These are phyloP conservation scores for Ceratotherium simum DNA, from an alignment of 2,113 vertebrate genomes.

Conservation along the genomic window DNA sequence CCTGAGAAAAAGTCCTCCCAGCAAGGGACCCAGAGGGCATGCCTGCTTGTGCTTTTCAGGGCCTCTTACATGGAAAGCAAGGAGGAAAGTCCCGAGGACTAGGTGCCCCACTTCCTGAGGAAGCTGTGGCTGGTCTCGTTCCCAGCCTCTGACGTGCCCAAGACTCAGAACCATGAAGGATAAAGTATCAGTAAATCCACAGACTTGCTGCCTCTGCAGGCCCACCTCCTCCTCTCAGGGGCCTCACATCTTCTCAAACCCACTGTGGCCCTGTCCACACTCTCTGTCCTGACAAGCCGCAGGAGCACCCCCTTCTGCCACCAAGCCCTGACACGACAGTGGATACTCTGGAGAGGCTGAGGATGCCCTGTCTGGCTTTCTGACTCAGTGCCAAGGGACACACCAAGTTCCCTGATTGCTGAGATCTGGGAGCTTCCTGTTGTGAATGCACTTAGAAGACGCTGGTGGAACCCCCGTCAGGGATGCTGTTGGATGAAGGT, in stretches of 20 bases:
- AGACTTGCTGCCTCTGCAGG: neutral
- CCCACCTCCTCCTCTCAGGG: neutral
- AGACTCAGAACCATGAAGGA: neutral
- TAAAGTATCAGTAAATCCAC: neutral
- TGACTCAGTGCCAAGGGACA: neutral
- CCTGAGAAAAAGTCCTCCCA: neutral
- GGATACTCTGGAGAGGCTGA: neutral
- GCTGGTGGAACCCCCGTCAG: too few relatives aligned
- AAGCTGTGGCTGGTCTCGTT: neutral
- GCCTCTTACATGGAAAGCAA: neutral
- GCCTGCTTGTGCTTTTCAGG: neutral
- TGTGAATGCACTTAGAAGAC: too few relatives aligned
- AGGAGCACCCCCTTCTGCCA: neutral
- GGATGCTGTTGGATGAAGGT: too few relatives aligned
- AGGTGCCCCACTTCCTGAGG: neutral
- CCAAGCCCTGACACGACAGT: too few relatives aligned
- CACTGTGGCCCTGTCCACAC: accelerated
- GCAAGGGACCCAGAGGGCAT: neutral
- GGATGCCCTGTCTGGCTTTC: too few relatives aligned
- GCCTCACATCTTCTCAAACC: neutral
- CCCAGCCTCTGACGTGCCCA: neutral
- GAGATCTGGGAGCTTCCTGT: too few relatives aligned
- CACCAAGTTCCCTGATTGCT: neutral
- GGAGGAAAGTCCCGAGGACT: neutral
- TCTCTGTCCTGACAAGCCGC: too few relatives aligned